Conservation (phyloP, 1,140 invertebrate species). For the Rhopalosiphum maidis region DNA sequence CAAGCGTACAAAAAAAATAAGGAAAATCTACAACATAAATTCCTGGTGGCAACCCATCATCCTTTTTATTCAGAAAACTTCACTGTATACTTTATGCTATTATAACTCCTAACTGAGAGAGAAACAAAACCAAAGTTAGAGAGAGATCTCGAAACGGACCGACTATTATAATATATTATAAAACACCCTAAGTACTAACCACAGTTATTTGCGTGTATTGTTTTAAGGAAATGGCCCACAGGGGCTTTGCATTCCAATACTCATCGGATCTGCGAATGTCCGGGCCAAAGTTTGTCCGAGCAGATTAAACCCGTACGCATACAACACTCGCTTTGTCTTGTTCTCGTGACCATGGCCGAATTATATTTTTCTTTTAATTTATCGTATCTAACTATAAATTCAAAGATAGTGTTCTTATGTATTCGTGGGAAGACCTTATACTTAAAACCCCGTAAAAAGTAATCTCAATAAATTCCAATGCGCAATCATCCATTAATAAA, state of each 20-base stretch:
- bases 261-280: neutral
- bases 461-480: neutral
- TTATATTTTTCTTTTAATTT: neutral
- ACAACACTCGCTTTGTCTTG: neutral
- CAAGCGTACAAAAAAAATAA: neutral
- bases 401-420: neutral
- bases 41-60: neutral
- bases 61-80: slow-evolving; percentile 2
- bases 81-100: neutral
- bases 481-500: neutral
- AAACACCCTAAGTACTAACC: slow-evolving; percentile 9
- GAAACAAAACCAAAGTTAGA: neutral
- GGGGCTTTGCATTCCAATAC: neutral
- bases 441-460: neutral
- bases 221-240: neutral
- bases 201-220: slow-evolving; percentile 7
- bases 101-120: neutral
- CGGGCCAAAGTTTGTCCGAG: neutral
- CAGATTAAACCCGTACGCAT: neutral
- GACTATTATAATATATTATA: slow-evolving; percentile 14
- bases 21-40: neutral
- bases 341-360: neutral
- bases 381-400: neutral
- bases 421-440: neutral
- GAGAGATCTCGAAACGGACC: neutral